Conservation (phyloP, 2,797 vertebrate genomes). For the Spatula clypeata region DNA sequence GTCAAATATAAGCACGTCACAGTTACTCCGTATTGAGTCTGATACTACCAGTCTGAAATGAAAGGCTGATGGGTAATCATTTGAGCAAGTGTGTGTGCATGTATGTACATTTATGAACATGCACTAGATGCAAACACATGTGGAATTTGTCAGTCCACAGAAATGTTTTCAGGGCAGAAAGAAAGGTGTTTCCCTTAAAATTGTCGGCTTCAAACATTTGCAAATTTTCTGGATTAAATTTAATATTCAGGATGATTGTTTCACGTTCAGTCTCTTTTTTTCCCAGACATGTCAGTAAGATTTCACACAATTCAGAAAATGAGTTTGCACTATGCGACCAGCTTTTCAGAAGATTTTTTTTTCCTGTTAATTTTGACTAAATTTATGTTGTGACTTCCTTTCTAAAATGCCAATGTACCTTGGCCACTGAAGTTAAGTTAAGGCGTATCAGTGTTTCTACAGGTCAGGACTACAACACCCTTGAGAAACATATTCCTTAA, state of each 20-base stretch:
- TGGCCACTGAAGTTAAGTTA: background rate
- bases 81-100: background rate
- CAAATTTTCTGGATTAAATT: background rate
- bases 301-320: background rate
- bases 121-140: accelerated
- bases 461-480: background rate
- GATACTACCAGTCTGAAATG: background rate
- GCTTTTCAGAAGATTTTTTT: background rate
- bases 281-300: background rate
- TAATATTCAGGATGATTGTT: background rate
- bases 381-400: background rate
- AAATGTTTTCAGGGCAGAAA: background rate
- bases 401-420: background rate
- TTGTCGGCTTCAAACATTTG: background rate
- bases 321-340: background rate
- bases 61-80: background rate
- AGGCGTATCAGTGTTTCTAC: background rate
- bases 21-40: background rate
- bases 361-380: background rate
- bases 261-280: background rate
- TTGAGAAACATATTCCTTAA: background rate
- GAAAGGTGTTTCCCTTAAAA: background rate
- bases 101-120: background rate
- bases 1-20: background rate
- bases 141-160: accelerated